These are phyloP conservation scores for Gobiocypris rarus DNA, from an alignment of 2,113 vertebrate species.

Conservation along the genomic window DNA sequence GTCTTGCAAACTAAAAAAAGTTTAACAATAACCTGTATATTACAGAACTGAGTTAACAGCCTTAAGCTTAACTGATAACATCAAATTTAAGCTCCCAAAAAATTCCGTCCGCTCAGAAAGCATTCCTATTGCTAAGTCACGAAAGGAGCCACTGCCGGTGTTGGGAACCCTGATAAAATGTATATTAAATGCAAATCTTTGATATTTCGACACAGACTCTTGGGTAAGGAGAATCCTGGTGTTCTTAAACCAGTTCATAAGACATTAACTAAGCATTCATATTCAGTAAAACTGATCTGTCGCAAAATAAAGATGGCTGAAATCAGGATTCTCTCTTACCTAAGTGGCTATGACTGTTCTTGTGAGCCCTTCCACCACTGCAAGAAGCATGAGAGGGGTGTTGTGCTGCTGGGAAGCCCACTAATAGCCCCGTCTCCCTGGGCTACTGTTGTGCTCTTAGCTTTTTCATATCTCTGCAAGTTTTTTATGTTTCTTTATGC, in stretches of 20 bases:
- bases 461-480: slow-evolving; percentile 64
- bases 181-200: slow-evolving; percentile 52
- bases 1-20: slow-evolving; percentile 63
- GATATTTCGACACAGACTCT: slow-evolving; percentile 69
- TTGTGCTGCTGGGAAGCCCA: slow-evolving; percentile 78
- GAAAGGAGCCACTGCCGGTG: slow-evolving; percentile 67
- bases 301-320: slow-evolving; percentile 53
- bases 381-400: slow-evolving; percentile 60
- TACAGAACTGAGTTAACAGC: slow-evolving; percentile 77
- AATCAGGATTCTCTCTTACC: slow-evolving; percentile 71
- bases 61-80: slow-evolving; percentile 48
- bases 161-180: slow-evolving; percentile 62
- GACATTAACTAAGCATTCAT: background rate
- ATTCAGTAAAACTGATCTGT: background rate
- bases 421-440: slow-evolving; percentile 68
- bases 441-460: slow-evolving; percentile 75
- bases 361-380: slow-evolving; percentile 54
- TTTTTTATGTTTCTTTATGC: slow-evolving; percentile 61
- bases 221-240: slow-evolving; percentile 71
- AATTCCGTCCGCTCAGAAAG: slow-evolving; percentile 74
- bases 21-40: slow-evolving; percentile 79
- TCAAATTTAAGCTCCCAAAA: slow-evolving; percentile 52
- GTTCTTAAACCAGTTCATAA: background rate
- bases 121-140: slow-evolving; percentile 74
- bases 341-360: slow-evolving; percentile 74